Evolutionary conservation across 2,113 vertebrate species (phyloP), one percentile per base, ranked within the genome.

Genomic region (Otolemur garnettii): DNA sequence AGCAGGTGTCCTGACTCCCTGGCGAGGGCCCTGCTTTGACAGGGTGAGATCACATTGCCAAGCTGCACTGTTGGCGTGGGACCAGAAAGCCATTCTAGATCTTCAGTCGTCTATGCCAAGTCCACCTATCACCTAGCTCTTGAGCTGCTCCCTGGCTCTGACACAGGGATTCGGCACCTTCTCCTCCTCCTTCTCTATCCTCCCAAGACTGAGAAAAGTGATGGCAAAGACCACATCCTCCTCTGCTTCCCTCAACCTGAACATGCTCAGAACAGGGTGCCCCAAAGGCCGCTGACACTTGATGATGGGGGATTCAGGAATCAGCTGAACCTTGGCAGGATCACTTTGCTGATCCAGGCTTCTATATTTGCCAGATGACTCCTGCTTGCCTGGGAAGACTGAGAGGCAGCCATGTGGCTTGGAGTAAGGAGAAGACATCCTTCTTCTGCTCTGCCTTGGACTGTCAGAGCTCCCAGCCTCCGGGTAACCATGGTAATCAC

Each of bases 401-500:
- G 62, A 14, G 33, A 85, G 59, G 66, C 94, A 30, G 19, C 55
- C 59, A 15, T 11, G 57, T 69, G 77, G 33, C 92, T 94, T 26
- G 0, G 10, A 84, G 66, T 72, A 77, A 60, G n/a, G 30, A 92
- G 84, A 86, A 8, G 85, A 92, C 91, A 95, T 96, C 95, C 77
- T 92, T 97, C 82, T 88, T 66, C 79, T 21, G 68, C 72, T 88
- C 81, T 95, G 91, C 79, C 94, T 94, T 82, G 64, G 74, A 81
- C 95, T 96, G 74, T 85, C 90, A 90, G 87, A 83, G 93, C 96
- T 96, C 33, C 95, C 80, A 81, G 97, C 71, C 95, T 89, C 82
- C 28, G 35, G 94, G 97, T 98, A 98, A 98, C 97, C 97, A 97
- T 97, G 97, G 97, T 71, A 91, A 97, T 98, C 93, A 72, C 88